Conservation (phyloP, 2,797 vertebrate species). For the Phrynocephalus vlangalii region DNA sequence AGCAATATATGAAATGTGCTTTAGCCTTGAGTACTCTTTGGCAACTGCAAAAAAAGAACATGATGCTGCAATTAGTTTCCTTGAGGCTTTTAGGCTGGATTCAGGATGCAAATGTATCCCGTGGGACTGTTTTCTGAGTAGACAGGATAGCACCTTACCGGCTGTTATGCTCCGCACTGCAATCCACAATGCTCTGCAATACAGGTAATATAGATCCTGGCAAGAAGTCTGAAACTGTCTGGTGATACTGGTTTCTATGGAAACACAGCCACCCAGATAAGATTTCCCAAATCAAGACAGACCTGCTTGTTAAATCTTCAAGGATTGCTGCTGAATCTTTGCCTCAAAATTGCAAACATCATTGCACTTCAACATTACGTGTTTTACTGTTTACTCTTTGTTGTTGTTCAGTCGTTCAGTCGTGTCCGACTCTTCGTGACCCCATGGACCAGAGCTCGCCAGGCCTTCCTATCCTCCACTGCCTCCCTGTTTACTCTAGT, state of each 20-base stretch:
- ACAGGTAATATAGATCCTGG: not conserved
- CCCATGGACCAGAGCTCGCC: too few relatives aligned
- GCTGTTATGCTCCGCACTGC: too few relatives aligned
- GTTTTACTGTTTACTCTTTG: too few relatives aligned
- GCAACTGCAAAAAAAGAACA: too few relatives aligned
- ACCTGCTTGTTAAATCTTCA: not conserved
- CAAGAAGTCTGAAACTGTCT: not conserved
- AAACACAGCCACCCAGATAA: not conserved
- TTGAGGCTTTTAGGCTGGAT: not conserved
- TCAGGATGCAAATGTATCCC: too few relatives aligned
- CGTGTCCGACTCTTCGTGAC: too few relatives aligned
- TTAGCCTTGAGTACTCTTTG: not conserved
- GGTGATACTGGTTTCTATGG: not conserved
- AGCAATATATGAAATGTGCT: not conserved
- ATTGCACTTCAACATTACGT: too few relatives aligned
- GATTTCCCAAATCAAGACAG: not conserved
- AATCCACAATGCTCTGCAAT: not conserved
- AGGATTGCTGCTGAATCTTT: too few relatives aligned
- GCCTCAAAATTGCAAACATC: too few relatives aligned
- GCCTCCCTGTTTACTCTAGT: too few relatives aligned
- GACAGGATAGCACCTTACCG: not conserved
- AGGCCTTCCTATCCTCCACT: too few relatives aligned
- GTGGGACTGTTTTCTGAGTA: not conserved
- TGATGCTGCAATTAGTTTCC: not conserved
- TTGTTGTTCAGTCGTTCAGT: too few relatives aligned